These are phyloP conservation scores for Ambastaia sidthimunki DNA, from an alignment of 2,797 vertebrate species.

Conservation along the genomic window DNA sequence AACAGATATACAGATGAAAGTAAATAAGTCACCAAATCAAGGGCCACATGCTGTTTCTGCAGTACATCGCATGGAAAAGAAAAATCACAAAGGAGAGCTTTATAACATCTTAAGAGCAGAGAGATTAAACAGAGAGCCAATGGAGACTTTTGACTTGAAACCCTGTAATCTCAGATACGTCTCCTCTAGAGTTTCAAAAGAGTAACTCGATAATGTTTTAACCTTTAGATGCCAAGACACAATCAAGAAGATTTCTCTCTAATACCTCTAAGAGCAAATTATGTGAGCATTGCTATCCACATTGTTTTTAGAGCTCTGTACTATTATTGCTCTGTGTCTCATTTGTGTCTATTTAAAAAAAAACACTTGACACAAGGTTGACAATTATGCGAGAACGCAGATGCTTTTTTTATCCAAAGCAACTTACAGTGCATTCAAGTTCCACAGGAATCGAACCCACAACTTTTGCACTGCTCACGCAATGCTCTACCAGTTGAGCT, in stretches of 20 bases:
- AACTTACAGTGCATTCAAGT: no score
- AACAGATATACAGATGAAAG: neutral
- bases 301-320: neutral
- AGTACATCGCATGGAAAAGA: neutral
- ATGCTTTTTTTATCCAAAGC: no score
- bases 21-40: neutral
- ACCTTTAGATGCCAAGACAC: neutral
- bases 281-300: neutral
- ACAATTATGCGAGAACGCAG: neutral
- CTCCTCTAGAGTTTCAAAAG: neutral
- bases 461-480: no score
- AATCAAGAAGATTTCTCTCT: neutral
- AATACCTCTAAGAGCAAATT: neutral
- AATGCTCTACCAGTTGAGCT: no score
- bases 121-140: neutral
- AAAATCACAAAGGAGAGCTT: neutral
- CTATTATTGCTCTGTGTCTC: neutral
- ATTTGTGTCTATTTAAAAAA: neutral
- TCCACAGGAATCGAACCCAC: no score
- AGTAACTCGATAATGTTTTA: neutral
- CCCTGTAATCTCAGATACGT: no score
- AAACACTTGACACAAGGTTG: neutral
- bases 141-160: neutral
- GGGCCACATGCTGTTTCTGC: neutral
- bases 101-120: neutral